Base-by-base conservation (phyloP, 1,140 invertebrate species). In the Dinothrombium tinctorium region DNA sequence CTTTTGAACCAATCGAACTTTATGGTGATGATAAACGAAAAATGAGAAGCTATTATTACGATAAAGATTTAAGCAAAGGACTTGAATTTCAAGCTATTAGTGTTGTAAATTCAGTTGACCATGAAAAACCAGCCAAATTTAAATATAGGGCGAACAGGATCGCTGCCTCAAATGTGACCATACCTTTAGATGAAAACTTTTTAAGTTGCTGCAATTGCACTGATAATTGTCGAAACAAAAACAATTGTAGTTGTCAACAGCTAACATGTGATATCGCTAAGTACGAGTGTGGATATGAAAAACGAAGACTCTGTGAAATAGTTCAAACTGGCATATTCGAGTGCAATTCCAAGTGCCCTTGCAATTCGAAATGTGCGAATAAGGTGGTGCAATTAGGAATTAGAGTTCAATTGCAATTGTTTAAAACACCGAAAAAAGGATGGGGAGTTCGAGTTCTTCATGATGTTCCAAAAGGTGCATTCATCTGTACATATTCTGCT, bases 401-500 rank as follows among this genome's bases (percentile, higher is more conserved):
- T 21, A 38, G 20, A 20, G 14, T 15, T 35, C 24, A 33, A 9
- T 15, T 47, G 21, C 42, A 47, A 37, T n/a, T 47, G 9, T 47
- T 47, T 28, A 41, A 37, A 14, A 38, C 26, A 4, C 9, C 21
- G 1, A 29, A 31, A n/a, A 40, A 39, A 49, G 87, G 87, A 7
- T 95, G 89, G 89, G 89, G 86, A 4, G 77, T 94, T 0, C 79
- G 76, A 53, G 69, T 82, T 0, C 55, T 75, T 25, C 68, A 74
- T 47, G 54, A 53, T 37, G 63, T 67, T 21, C 69, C 67, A 33
- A 73, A 74, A 51, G 83, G 83, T 0, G 69, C 74, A 12, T 94
- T 86, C 59, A 69, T 94, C 1, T 76, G 76, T 41, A 75, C 83
- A 51, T 95, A 94, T 62, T 73, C 90, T 2, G 87, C 86, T 1